phyloP scores from a whole-genome alignment of 2,113 vertebrate species.

The Pelobates fuscus region DNA sequence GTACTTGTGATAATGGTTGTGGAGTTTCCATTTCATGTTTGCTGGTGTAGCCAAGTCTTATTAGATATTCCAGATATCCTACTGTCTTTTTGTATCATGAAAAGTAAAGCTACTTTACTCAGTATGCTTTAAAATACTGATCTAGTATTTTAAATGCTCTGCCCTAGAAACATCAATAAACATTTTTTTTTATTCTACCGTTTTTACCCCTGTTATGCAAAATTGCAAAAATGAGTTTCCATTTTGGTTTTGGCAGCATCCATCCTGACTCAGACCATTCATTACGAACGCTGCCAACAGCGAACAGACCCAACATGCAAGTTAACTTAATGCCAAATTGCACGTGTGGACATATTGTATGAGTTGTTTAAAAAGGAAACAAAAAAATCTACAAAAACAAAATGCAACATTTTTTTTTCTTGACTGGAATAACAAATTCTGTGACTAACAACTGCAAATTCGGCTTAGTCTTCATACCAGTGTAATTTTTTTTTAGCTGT shows the following conservation, averaged over 20 bases:
- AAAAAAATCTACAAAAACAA: not conserved
- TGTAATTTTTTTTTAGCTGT: too few relatives aligned
- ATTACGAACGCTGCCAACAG: conserved; percentile 19
- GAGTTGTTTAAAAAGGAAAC: conserved; percentile 10
- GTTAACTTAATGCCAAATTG: conserved; percentile 11
- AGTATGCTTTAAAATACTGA: too few relatives aligned
- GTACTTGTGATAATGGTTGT: too few relatives aligned
- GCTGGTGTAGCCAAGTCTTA: too few relatives aligned
- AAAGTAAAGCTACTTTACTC: too few relatives aligned
- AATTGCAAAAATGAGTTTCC: conserved; percentile 15
- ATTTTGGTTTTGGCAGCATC: conserved; percentile 12
- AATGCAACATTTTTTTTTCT: conserved; percentile 12
- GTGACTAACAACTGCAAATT: conserved; percentile 21
- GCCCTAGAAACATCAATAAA: not conserved
- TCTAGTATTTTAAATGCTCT: not conserved
- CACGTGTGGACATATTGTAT: conserved; percentile 32
- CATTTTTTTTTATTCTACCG: not conserved
- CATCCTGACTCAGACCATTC: conserved; percentile 36
- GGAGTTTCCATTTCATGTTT: too few relatives aligned
- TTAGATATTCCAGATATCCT: too few relatives aligned
- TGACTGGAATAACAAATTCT: conserved; percentile 17
- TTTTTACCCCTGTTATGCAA: not conserved
- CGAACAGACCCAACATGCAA: conserved; percentile 8
- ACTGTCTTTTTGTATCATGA: too few relatives aligned
- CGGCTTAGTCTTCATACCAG: conserved; percentile 20